Conservation (phyloP, 2,797 vertebrate genomes). For the Paramormyrops hopkinsi region DNA sequence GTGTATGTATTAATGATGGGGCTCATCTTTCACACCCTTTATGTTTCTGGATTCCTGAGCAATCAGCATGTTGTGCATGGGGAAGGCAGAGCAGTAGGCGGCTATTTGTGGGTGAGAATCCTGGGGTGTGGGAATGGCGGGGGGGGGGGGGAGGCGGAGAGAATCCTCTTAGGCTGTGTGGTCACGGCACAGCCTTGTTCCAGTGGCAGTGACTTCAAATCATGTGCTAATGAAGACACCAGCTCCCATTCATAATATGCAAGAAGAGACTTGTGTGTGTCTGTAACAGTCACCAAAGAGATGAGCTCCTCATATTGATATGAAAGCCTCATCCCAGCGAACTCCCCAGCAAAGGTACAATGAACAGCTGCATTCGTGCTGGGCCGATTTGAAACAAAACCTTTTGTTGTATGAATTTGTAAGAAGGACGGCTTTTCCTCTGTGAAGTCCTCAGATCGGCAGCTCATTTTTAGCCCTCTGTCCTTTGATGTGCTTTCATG, state of each 20-base stretch:
- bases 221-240: slow-evolving; percentile 18
- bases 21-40: background rate
- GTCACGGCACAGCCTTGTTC: background rate
- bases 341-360: background rate
- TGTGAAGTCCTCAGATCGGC: background rate
- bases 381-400: background rate
- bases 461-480: background rate
- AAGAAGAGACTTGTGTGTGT: background rate
- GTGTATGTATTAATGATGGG: background rate
- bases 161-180: background rate
- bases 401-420: slow-evolving; percentile 15
- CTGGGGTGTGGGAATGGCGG: background rate
- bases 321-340: background rate
- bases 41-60: background rate
- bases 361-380: background rate
- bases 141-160: background rate
- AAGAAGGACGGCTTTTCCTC: background rate
- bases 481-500: background rate
- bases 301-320: background rate
- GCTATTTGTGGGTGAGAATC: background rate
- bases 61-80: background rate
- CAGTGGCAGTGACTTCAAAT: background rate
- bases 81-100: background rate
- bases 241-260: background rate
- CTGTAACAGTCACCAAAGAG: background rate